phyloP scores from a whole-genome alignment of 2,797 vertebrate genomes.

The Eulemur mongoz region DNA sequence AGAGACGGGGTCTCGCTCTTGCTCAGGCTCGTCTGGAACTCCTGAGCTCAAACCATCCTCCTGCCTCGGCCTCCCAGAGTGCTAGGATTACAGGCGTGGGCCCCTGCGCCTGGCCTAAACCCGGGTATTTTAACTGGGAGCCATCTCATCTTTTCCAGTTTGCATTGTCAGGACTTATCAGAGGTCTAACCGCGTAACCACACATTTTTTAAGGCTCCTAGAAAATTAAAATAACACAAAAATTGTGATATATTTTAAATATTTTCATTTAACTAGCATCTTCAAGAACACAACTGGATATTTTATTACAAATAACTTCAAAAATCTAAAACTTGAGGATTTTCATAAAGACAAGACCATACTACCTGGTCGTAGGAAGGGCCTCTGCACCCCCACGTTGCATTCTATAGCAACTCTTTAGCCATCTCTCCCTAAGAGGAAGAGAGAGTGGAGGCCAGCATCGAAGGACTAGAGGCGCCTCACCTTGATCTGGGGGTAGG shows the following conservation, averaged over 20 bases:
- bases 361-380: background rate
- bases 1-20: no score
- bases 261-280: background rate
- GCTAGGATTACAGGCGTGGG: no score
- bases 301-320: background rate
- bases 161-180: background rate
- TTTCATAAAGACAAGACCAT: background rate
- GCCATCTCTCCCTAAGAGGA: background rate
- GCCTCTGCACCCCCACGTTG: background rate
- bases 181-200: background rate
- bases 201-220: background rate
- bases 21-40: no score
- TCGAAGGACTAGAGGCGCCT: background rate
- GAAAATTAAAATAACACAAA: background rate
- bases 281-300: background rate
- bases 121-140: background rate
- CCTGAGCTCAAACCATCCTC: no score
- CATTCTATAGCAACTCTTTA: background rate
- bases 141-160: background rate
- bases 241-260: background rate
- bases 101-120: no score
- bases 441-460: background rate
- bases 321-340: background rate
- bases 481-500: background rate
- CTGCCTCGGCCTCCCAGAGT: no score